These are phyloP conservation scores for Colletes latitarsis DNA, from an alignment of 1,140 invertebrate genomes.

Conservation along the genomic window DNA sequence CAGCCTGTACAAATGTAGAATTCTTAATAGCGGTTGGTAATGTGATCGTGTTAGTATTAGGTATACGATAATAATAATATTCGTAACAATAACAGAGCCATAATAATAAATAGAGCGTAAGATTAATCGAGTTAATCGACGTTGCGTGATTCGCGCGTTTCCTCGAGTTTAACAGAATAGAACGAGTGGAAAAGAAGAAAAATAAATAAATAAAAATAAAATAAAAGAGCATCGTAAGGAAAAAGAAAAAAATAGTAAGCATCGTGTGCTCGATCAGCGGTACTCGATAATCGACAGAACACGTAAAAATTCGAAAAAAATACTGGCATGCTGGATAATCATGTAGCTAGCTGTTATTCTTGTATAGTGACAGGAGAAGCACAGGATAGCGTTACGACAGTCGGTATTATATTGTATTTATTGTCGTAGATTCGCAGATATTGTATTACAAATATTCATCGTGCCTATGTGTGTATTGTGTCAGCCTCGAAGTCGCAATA, in stretches of 20 bases:
- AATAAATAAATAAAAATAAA: neutral
- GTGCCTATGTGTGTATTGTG: slow-evolving; percentile 26
- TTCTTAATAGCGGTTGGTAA: slow-evolving; percentile 2
- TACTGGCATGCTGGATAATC: slow-evolving; percentile 78
- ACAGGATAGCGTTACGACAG: slow-evolving; percentile 79
- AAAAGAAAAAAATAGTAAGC: slow-evolving; percentile 46
- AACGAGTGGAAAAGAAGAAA: too few relatives aligned
- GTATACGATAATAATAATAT: slow-evolving; percentile 11
- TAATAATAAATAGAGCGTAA: slow-evolving; percentile 20
- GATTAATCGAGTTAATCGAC: slow-evolving; percentile 16
- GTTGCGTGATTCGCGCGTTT: slow-evolving; percentile 1
- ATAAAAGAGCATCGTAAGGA: neutral
- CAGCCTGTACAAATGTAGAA: neutral
- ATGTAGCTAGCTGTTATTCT: slow-evolving; percentile 80
- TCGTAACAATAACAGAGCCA: slow-evolving; percentile 1
- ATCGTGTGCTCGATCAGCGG: slow-evolving; percentile 37
- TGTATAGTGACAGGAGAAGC: slow-evolving; percentile 82
- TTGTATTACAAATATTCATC: slow-evolving; percentile 46
- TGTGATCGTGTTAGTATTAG: neutral
- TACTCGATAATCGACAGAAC: slow-evolving; percentile 50
- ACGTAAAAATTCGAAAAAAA: slow-evolving; percentile 54
- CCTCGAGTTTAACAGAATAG: neutral
- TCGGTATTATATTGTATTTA: slow-evolving; percentile 50
- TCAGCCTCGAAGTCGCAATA: slow-evolving; percentile 8
- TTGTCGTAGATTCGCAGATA: slow-evolving; percentile 20